Evolutionary conservation across 2,113 vertebrate genomes (phyloP).

Genomic region (Litocranius walleri): DNA sequence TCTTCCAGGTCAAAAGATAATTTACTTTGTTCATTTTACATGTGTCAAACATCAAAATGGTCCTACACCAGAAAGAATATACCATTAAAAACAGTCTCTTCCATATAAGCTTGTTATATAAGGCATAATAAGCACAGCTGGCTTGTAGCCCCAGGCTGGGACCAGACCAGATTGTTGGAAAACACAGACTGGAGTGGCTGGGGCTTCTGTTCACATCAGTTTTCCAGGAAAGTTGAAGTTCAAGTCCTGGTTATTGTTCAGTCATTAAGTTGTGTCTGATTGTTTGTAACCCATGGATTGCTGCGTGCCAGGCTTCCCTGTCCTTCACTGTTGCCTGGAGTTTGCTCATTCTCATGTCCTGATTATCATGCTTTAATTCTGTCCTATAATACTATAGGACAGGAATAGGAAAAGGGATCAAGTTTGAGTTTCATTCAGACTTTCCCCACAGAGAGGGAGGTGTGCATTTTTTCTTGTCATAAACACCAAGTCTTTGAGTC

Average conservation of each 20-base stretch:
- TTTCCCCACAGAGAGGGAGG: neutral
- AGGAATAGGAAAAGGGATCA: neutral
- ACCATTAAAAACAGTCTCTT: neutral
- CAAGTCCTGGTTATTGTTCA: neutral
- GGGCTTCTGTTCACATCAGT: neutral
- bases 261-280: neutral
- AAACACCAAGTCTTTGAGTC: neutral
- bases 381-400: neutral
- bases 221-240: neutral
- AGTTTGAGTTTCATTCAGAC: neutral
- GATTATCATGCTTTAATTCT: neutral
- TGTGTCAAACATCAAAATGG: conserved; percentile 5
- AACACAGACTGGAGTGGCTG: neutral
- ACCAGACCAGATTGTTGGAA: neutral
- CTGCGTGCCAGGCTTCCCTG: neutral
- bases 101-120: neutral
- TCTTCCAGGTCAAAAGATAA: neutral
- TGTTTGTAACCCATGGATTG: neutral
- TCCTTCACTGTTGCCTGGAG: neutral
- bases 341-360: neutral
- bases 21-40: conserved; percentile 9
- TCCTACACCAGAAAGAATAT: neutral
- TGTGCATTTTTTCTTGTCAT: neutral
- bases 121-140: neutral
- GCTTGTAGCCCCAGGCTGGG: neutral